These are phyloP conservation scores for Blastobasis lacticolella DNA, from an alignment of 2,888 invertebrate species.

Conservation along the genomic window DNA sequence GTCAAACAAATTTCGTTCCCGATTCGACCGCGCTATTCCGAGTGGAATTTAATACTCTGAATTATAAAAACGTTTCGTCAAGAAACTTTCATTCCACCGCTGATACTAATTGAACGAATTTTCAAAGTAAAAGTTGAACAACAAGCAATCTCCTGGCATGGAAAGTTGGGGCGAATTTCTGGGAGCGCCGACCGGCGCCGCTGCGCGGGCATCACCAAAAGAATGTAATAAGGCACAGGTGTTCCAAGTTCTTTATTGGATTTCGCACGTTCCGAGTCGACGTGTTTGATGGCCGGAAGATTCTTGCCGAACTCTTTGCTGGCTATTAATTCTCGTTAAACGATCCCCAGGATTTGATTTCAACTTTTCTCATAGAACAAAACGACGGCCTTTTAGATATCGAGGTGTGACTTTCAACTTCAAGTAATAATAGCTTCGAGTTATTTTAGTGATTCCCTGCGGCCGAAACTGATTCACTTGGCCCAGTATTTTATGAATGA, in stretches of 20 bases:
- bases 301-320: conserved; percentile 66
- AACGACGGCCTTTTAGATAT: no score
- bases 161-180: conserved; percentile 61
- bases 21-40: conserved; percentile 15
- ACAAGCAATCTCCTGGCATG: conserved; percentile 60
- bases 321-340: conserved; percentile 55
- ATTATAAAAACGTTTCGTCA: conserved; percentile 47
- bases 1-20: neutral
- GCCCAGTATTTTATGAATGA: no score
- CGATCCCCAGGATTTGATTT: conserved; percentile 28
- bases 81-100: conserved; percentile 45
- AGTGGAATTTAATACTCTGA: conserved; percentile 32
- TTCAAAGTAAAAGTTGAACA: conserved; percentile 65
- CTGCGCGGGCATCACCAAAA: conserved; percentile 50
- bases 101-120: conserved; percentile 65
- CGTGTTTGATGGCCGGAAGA: conserved; percentile 69
- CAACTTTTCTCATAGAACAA: neutral
- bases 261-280: conserved; percentile 67
- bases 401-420: no score
- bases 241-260: conserved; percentile 70
- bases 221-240: conserved; percentile 74
- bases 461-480: no score
- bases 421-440: no score
- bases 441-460: no score
- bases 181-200: conserved; percentile 30